These are phyloP conservation scores for Polydrusus tereticollis DNA, from an alignment of 2,888 invertebrate species.

Conservation along the genomic window DNA sequence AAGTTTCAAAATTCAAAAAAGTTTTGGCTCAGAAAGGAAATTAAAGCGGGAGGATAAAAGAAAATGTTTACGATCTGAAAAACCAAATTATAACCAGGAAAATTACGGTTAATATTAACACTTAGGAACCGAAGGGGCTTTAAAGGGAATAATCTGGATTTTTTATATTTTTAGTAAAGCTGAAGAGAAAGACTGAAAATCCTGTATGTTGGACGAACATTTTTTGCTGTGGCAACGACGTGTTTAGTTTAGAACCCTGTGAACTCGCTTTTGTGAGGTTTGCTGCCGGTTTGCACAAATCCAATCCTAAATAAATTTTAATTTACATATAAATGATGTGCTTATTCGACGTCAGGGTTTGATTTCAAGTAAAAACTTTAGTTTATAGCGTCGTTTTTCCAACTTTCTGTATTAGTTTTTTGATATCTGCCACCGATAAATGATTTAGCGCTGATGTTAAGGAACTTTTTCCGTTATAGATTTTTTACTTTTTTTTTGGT, in stretches of 20 bases:
- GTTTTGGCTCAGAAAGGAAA: background rate
- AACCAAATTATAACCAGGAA: too few species aligned
- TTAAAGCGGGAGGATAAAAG: background rate
- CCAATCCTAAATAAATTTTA: constrained; percentile 39
- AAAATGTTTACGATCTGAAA: background rate
- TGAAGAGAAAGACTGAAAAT: too few species aligned
- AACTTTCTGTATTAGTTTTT: constrained; percentile 24
- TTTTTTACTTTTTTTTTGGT: constrained; percentile 6
- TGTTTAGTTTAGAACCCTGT: constrained; percentile 13
- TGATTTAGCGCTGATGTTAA: constrained; percentile 23
- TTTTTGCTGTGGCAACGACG: constrained; percentile 25
- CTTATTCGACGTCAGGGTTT: constrained; percentile 24
- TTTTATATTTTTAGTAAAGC: too few species aligned
- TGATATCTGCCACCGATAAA: constrained; percentile 28
- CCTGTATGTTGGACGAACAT: background rate
- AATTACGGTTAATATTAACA: too few species aligned
- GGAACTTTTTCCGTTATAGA: constrained; percentile 11
- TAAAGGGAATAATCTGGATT: too few species aligned
- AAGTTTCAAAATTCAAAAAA: background rate
- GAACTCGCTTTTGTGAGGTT: constrained; percentile 22
- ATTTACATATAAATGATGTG: constrained; percentile 37
- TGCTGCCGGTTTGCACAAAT: constrained; percentile 37
- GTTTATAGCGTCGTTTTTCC: constrained; percentile 1
- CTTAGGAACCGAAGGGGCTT: too few species aligned
- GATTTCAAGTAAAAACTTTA: constrained; percentile 30